Evolutionary conservation across 2,888 invertebrate genomes (phyloP), one percentile per base, ranked within the genome.

Genomic region (Spodoptera exigua): DNA sequence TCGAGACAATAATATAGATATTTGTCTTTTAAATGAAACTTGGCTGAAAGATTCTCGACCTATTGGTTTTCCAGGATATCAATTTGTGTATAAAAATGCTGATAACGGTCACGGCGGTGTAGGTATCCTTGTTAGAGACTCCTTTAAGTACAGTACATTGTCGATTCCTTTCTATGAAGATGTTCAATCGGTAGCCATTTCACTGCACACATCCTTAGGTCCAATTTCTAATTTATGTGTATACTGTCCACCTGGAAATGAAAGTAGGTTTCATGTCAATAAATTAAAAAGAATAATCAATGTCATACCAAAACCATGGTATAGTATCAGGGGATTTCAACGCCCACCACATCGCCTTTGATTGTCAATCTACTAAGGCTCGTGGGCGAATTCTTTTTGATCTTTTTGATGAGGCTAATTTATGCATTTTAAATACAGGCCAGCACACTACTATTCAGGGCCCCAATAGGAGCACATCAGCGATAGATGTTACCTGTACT

Each of bases 301-400:
- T 12, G 12, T 34, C 10, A 13, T 51, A 10, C 51, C 41, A 2
- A 40, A 17, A 16, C 40, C 51, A 14, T 21, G 39, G 3, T 16
- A n/a, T 51, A 12, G 13, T 51, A 2, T 17, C 5, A 2, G 51
- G 41, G 13, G 40, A 69, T 44, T 59, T 70, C 34, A 74, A 74
- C 55, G 67, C 65, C 4, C 70, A 70, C 45, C 66, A 74, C 39
- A 43, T 71, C 9, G 58, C 57, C 3, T 71, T 74, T 60, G 74
- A 63, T 7, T 74, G 63, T 53, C 10, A 16, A 39, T 37, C 17
- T 17, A 37, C 36, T 27, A 51, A 51, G 4, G 11, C 3, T 13
- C 14, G 49, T 21, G 40, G 49, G 13, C 21, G 37, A 2, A 10
- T 27, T 3, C 13, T 49, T 40, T 49, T 13, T 40, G 39, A 49